Base-by-base conservation (phyloP, 2,113 vertebrate genomes). In the Tachycineta bicolor region DNA sequence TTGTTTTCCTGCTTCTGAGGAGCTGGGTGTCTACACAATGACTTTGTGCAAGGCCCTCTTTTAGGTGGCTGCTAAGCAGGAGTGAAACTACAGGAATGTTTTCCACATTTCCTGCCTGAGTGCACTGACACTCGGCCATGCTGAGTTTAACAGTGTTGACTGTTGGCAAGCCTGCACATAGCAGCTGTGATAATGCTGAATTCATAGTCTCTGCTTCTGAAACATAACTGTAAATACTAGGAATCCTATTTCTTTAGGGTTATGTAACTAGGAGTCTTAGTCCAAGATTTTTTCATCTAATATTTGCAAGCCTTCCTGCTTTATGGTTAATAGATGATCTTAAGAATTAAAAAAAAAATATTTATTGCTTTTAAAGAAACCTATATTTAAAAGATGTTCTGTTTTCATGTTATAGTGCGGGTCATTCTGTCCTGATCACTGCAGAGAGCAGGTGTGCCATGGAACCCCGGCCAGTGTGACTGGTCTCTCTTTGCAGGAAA, bases 311-410 rank as follows among this genome's bases (percentile, higher is more conserved):
- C 71, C 65, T 92, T 96, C 93, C 94, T 97, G 97, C 97, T 98
- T 94, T 96, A 95, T 97, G 76, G 89, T 96, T 97, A 94, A 84
- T 92, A 97, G 96, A 95, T 94, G 47, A 96, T 92, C 89, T 92
- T 95, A 94, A 97, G 80, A 96, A 93, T 96, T 56, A 70, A 95
- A 94, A 97, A 97, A 95, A 94, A 97, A 97, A 95, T 98, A 98
- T 98, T 98, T 98, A 98, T 98, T 98, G 97, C 96, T 97, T 97
- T 97, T 92, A 97, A 97, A 97, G 96, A 98, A 97, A 95, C 96
- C 81, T 96, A 94, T 98, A 97, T 97, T 98, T 98, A 98, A 97
- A 95, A 94, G 85, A 94, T 87, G 83, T 95, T 96, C 86, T 81
- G 83, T 96, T 97, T 96, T 96, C 91, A 91, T 41, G 60, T 93